Percentiles rank a stretch among this genome's conserved stretches.
These are phyloP conservation scores for Stenurella melanura DNA, from an alignment of 2,888 invertebrate genomes.

Conservation along the genomic window DNA sequence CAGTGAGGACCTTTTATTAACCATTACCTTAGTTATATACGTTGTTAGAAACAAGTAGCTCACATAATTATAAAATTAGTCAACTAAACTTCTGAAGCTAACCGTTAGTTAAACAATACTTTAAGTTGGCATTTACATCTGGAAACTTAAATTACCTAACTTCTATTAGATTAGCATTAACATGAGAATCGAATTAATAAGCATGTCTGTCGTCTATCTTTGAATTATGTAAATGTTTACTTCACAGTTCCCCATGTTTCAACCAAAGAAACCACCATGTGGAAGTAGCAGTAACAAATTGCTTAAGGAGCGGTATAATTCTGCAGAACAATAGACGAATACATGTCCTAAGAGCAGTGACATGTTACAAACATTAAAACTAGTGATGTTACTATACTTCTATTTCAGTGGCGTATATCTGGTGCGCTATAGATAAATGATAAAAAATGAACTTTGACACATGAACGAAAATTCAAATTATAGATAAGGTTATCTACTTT, in stretches of 20 bases:
- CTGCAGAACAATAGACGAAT: conserved; percentile 39
- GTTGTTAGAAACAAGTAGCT: background rate
- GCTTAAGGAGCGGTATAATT: conserved; percentile 30
- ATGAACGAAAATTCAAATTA: too few species aligned
- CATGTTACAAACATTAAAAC: conserved; percentile 42
- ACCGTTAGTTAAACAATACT: conserved; percentile 23
- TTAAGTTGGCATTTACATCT: conserved; percentile 25
- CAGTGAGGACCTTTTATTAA: background rate
- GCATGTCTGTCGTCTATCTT: conserved; percentile 37
- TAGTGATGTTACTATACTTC: conserved; percentile 38
- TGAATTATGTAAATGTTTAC: conserved; percentile 47
- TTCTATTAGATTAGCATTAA: conserved; percentile 38
- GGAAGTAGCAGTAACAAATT: conserved; percentile 52
- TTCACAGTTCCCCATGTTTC: conserved; percentile 37
- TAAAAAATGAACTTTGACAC: too few species aligned
- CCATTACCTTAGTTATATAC: background rate
- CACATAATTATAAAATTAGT: conserved; percentile 32
- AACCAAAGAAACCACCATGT: conserved; percentile 47
- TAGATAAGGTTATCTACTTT: too few species aligned
- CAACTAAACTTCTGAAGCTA: conserved; percentile 26
- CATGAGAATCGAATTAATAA: conserved; percentile 45
- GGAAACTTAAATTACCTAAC: conserved; percentile 20
- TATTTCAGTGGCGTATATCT: conserved; percentile 19
- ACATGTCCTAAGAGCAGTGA: conserved; percentile 34
- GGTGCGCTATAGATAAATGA: background rate